Base-by-base conservation (phyloP, 2,797 vertebrate genomes). In the Peromyscus melanophrys region DNA sequence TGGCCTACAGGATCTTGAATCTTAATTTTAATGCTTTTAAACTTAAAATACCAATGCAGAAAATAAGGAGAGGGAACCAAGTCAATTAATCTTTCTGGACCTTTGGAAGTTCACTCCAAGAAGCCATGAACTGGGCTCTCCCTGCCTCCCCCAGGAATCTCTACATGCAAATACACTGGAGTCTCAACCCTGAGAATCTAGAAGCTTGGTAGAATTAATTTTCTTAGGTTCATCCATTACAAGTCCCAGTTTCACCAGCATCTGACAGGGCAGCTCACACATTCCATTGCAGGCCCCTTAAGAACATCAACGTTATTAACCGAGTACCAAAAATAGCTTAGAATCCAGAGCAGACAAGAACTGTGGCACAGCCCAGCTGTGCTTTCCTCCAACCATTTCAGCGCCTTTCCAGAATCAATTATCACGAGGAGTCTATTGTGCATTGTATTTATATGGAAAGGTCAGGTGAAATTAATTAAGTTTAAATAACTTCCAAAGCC, bases 261-360 rank as follows among this genome's bases (percentile, higher is more conserved):
- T 95, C 89, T 93, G 89, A 95, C 90, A 86, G 0, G 0, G 57
- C 71, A 94, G 43, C 63, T 94, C 86, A 65, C 52, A 77, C 37
- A 43, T 96, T 90, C 76, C 87, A 63, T 43, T 34, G 4, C 67
- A 89, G 95, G 61, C 69, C 92, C 84, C 89, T 93, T 97, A 97
- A 96, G 96, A 92, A 98, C 97, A 97, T 88, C 78, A 96, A 81
- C 89, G 83, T 97, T 98, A 97, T 98, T 96, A 98, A 97, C 86
- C 69, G 89, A 94, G 87, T 61, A 61, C 95, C 96, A 97, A 98
- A 97, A 98, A 97, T 97, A 98, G 95, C 96, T 95, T 83, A 57
- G 90, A 96, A 96, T 96, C 92, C 96, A 96, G 95, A 96, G 92
- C 96, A 96, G 93, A 95, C 34, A 93, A 93, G 97, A 94, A 90